Evolutionary conservation across 1,140 invertebrate genomes (phyloP).

Genomic region (Meloidogyne floridensis): DNA sequence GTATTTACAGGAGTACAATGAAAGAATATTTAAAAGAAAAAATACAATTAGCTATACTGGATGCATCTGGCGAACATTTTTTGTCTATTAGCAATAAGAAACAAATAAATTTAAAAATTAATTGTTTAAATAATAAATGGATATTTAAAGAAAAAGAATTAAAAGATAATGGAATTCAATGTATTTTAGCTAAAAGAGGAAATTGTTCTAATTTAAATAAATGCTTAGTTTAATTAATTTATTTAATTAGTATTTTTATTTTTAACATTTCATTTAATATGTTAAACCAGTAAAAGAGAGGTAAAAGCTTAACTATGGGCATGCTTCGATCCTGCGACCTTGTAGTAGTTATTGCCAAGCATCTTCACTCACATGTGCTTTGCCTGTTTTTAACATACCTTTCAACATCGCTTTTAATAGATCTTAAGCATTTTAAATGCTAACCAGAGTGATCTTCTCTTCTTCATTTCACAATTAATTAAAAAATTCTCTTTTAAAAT

Average conservation of each 20-base stretch:
- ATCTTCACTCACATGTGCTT: no score
- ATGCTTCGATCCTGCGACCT: no score
- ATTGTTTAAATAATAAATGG: conserved; percentile 7
- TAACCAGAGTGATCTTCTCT: no score
- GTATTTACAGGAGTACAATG: background rate
- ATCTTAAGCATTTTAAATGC: no score
- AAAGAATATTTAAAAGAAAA: background rate
- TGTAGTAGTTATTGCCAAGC: no score
- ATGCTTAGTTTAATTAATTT: no score
- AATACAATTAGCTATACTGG: background rate
- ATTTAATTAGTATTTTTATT: background rate
- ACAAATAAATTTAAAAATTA: background rate
- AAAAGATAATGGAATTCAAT: background rate
- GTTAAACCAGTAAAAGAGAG: no score
- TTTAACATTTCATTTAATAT: background rate
- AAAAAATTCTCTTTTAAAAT: no score
- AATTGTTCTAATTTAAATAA: background rate
- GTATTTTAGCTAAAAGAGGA: conserved; percentile 6
- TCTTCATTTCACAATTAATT: no score
- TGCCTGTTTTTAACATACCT: no score
- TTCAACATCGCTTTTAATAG: no score
- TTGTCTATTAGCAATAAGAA: background rate
- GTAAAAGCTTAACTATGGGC: no score
- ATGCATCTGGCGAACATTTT: background rate
- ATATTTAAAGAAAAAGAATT: conserved; percentile 5